Conservation (phyloP, 2,113 vertebrate genomes). For the Oophaga pumilio region DNA sequence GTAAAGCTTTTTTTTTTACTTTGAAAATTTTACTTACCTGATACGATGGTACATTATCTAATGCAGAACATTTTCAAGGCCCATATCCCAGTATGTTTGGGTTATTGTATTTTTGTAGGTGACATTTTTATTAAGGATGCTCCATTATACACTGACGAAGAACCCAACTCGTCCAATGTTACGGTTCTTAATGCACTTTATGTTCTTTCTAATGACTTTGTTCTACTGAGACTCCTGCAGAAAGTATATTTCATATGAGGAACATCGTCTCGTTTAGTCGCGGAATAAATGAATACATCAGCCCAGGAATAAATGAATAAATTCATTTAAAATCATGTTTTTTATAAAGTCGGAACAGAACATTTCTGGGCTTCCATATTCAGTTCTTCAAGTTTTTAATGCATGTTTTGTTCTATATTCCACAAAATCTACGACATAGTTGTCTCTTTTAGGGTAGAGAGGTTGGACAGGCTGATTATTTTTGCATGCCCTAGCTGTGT, state of each 20-base stretch:
- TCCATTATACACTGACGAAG: neutral
- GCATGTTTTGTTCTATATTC: neutral
- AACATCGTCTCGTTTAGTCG: neutral
- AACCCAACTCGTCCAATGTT: neutral
- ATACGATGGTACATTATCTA: no score
- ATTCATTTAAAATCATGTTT: neutral
- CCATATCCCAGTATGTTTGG: no score
- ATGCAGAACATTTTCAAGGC: no score
- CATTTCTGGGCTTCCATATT: neutral
- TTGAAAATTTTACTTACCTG: no score
- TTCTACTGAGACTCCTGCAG: neutral
- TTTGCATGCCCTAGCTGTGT: neutral
- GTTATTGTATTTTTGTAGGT: no score
- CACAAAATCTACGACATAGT: neutral
- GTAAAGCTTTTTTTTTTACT: no score
- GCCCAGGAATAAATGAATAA: neutral
- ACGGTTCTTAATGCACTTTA: neutral
- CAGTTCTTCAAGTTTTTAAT: neutral
- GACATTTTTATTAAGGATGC: neutral
- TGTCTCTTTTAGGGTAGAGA: neutral
- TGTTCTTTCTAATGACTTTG: neutral
- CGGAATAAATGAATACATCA: constrained; percentile 25
- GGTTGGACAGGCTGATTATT: no score
- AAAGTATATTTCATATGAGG: neutral
- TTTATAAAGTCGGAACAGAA: neutral